These are phyloP conservation scores for Drosophila watanabei DNA, from an alignment of 1,140 invertebrate genomes.

Conservation along the genomic window DNA sequence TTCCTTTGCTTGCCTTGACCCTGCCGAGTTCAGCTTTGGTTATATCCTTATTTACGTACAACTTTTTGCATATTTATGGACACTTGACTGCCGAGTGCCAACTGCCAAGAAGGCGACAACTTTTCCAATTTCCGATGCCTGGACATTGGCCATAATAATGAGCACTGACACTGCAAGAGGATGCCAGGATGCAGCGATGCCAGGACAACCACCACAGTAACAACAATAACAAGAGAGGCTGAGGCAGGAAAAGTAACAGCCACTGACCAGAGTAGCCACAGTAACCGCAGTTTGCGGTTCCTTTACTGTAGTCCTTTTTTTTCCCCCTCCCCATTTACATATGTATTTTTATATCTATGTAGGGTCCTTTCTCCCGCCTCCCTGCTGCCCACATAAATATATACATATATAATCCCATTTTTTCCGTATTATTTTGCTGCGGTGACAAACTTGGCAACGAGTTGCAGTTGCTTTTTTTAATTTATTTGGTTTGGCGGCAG, in stretches of 20 bases:
- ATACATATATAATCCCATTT: slow-evolving; percentile 42
- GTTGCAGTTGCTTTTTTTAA: slow-evolving; percentile 69
- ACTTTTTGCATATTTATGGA: slow-evolving; percentile 28
- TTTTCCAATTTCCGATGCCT: slow-evolving; percentile 79
- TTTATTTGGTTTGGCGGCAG: slow-evolving; percentile 57
- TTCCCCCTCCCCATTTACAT: too few species aligned
- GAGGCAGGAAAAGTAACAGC: slow-evolving; percentile 20
- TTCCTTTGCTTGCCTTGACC: neutral
- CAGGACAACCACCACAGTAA: slow-evolving; percentile 22
- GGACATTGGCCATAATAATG: slow-evolving; percentile 69
- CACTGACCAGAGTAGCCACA: slow-evolving; percentile 45
- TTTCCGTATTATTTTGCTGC: slow-evolving; percentile 44
- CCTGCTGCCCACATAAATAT: slow-evolving; percentile 1
- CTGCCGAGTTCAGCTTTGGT: neutral
- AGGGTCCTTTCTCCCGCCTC: neutral
- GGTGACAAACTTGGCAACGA: slow-evolving; percentile 78
- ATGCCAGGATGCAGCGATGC: slow-evolving; percentile 20
- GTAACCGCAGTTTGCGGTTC: slow-evolving; percentile 65
- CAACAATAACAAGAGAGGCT: slow-evolving; percentile 6
- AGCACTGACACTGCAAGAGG: slow-evolving; percentile 47
- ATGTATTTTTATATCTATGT: slow-evolving; percentile 34
- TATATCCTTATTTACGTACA: neutral
- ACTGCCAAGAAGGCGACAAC: slow-evolving; percentile 34
- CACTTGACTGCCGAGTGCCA: slow-evolving; percentile 19
- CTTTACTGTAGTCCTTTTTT: slow-evolving; percentile 30